Conservation (phyloP, 2,113 vertebrate species). For the Dromas ardeola region DNA sequence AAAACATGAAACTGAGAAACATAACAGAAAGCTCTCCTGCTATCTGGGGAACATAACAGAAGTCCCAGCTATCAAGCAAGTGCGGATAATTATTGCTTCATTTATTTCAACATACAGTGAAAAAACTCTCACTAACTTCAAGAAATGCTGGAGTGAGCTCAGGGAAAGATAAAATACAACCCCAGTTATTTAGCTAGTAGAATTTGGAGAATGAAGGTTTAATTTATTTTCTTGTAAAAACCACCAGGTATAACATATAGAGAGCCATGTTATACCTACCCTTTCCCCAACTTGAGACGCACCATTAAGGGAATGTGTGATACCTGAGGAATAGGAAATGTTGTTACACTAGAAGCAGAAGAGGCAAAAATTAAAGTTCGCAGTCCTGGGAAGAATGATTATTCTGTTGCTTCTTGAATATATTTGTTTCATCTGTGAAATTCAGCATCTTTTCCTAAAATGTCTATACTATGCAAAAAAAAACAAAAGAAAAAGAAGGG, state of each 20-base stretch:
- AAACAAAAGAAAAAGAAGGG: background rate
- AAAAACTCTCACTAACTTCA: background rate
- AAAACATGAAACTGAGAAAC: background rate
- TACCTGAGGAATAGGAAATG: background rate
- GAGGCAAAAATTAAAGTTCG: background rate
- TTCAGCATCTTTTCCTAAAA: background rate
- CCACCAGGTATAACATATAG: background rate
- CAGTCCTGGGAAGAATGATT: background rate
- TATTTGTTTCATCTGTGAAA: background rate
- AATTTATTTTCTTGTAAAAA: background rate
- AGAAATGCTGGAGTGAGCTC: background rate
- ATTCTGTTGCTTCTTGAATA: background rate
- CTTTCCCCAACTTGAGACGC: background rate
- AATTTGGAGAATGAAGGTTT: background rate
- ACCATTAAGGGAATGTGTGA: background rate
- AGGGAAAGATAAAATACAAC: background rate
- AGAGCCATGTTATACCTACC: background rate
- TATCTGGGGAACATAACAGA: background rate
- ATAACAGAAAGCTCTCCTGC: background rate
- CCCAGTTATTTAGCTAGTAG: background rate
- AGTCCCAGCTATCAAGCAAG: background rate
- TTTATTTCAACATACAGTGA: background rate
- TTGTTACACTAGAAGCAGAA: background rate
- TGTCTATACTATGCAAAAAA: background rate
- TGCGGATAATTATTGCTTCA: background rate